Evolutionary conservation across 1,140 invertebrate species (phyloP).

Genomic region (Pararge aegeria): DNA sequence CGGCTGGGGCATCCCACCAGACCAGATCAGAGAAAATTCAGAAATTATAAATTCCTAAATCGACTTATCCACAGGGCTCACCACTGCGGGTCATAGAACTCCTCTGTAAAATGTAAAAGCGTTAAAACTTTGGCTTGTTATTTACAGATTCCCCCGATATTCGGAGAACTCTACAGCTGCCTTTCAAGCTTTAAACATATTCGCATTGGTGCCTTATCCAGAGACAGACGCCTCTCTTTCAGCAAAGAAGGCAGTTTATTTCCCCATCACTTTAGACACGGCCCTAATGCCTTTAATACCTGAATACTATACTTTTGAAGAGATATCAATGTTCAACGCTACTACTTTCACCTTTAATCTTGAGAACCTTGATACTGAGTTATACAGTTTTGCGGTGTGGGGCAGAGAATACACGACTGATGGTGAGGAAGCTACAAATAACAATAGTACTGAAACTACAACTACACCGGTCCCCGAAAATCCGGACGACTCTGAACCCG

Average conservation of each 20-base stretch:
- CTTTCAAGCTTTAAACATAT: slow-evolving; percentile 56
- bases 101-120: too few relatives aligned
- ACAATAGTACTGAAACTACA: not conserved
- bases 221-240: slow-evolving; percentile 28
- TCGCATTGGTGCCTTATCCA: slow-evolving; percentile 47
- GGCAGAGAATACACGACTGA: slow-evolving; percentile 56
- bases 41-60: too few relatives aligned
- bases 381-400: slow-evolving; percentile 61
- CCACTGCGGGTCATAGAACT: too few relatives aligned
- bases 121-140: slow-evolving; percentile 1
- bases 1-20: too few relatives aligned
- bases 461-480: not conserved
- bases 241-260: slow-evolving; percentile 46
- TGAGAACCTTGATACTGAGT: slow-evolving; percentile 32
- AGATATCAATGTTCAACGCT: slow-evolving; percentile 4
- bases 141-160: slow-evolving; percentile 54
- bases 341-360: slow-evolving; percentile 36
- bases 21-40: too few relatives aligned
- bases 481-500: not conserved
- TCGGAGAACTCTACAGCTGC: slow-evolving; percentile 39
- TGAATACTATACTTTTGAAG: slow-evolving; percentile 40
- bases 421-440: slow-evolving; percentile 31
- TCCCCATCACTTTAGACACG: slow-evolving; percentile 54
- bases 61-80: too few relatives aligned
- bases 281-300: slow-evolving; percentile 59